Base-by-base conservation (phyloP, 2,888 invertebrate genomes). In the Cyclophora punctaria region DNA sequence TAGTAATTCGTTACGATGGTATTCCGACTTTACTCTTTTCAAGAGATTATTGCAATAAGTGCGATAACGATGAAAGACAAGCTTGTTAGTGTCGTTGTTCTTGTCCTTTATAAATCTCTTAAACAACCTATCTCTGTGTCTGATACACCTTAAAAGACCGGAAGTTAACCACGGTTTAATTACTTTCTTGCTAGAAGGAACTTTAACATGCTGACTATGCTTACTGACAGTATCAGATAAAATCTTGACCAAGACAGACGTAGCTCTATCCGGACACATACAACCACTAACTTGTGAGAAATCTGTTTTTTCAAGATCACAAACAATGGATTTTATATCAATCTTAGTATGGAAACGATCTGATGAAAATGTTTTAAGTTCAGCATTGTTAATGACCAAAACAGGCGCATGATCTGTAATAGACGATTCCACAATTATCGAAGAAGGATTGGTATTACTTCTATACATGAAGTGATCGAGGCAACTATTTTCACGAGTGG, bases 11-110 rank as follows among this genome's bases (percentile, higher is more conserved):
- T 43, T 40, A 5, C 44, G 41, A 45, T 63, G 59, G 7, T 57
- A 56, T 5, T 50, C 45, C 3, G 33, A 33, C 52, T 65, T 63
- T 0, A 55, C 5, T 45, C 54, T 60, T 42, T 58, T 59, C 3
- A 64, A 42, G 0, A 62, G 7, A 3, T 48, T 50, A 35, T 55
- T 63, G 46, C 59, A 62, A 7, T 54, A 63, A 20, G 55, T 62
- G 34, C 61, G 52, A 35, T 66, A 66, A 6, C 62, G 35, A 3
- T 35, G 51, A 35, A 58, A 66, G 1, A 52, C 49, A 4, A 48
- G 47, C 42, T 49, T 45, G 3, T 52, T 3, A 33, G 45, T 45
- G 3, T 4, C 1, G 48, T 63, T 52, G n/a, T 51, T 37, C 3
- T 56, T 59, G 3, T 51, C 3, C 34, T 44, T 42, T 43, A 49